Conservation (phyloP, 1,140 invertebrate genomes). For the Drosophila willistoni region DNA sequence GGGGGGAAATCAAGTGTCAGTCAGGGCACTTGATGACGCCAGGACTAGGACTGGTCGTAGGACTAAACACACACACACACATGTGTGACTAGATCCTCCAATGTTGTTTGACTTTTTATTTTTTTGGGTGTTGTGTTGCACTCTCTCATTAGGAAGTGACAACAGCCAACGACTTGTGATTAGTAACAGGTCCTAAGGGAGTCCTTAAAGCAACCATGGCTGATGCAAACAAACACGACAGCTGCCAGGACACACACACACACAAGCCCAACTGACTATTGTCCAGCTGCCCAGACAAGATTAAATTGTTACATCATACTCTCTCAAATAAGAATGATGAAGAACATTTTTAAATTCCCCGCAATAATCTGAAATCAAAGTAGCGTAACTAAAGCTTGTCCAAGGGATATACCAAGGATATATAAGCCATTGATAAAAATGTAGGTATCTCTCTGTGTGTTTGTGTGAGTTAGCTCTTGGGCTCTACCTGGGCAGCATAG, state of each 20-base stretch:
- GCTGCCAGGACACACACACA: conserved; percentile 47
- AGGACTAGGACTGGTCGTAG: conserved; percentile 44
- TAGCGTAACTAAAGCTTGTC: conserved; percentile 73
- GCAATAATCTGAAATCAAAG: conserved; percentile 67
- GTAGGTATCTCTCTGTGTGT: conserved; percentile 30
- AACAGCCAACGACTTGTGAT: conserved; percentile 70
- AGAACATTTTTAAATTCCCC: conserved; percentile 23
- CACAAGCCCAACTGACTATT: conserved; percentile 1
- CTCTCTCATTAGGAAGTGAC: conserved; percentile 75
- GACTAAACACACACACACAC: background rate
- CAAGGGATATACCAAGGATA: conserved; percentile 45
- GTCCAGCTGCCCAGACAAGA: conserved; percentile 49
- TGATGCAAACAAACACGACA: conserved; percentile 53
- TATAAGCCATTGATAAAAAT: conserved; percentile 57
- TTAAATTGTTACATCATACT: conserved; percentile 51
- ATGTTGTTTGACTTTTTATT: conserved; percentile 13
- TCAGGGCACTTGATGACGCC: conserved; percentile 66
- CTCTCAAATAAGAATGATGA: background rate
- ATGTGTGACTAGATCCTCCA: conserved; percentile 19
- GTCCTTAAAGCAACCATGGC: conserved; percentile 38
- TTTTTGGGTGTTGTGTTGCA: conserved; percentile 67
- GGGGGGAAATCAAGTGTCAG: conserved; percentile 71
- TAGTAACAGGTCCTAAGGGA: conserved; percentile 69
- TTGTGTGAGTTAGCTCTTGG: background rate
- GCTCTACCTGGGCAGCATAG: conserved; percentile 51